Conservation (phyloP, 1,140 invertebrate genomes). For the Chymomyza costata region DNA sequence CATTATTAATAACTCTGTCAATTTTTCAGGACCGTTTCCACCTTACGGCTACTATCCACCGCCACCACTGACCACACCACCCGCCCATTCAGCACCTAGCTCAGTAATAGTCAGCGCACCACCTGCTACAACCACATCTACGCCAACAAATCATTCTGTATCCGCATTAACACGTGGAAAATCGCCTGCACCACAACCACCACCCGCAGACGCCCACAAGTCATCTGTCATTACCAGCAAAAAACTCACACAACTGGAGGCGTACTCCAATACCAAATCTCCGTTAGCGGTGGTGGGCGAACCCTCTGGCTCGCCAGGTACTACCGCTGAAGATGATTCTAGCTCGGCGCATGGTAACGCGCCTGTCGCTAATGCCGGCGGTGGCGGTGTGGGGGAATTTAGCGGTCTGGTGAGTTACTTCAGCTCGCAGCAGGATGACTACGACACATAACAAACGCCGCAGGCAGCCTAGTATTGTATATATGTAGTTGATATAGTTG, state of each 20-base stretch:
- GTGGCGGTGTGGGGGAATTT: constrained; percentile 78
- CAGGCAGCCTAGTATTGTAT: constrained; percentile 37
- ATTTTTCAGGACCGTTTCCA: no score
- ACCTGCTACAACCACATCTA: constrained; percentile 13
- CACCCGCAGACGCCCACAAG: constrained; percentile 25
- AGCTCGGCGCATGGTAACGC: constrained; percentile 53
- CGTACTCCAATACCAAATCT: constrained; percentile 57
- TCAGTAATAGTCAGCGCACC: constrained; percentile 60
- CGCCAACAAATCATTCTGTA: constrained; percentile 58
- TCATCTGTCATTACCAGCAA: constrained; percentile 52
- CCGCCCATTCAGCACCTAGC: constrained; percentile 46
- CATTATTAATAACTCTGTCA: no score
- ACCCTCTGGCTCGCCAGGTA: constrained; percentile 35
- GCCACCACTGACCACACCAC: constrained; percentile 52
- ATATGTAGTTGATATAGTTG: constrained; percentile 30
- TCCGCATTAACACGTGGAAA: constrained; percentile 48
- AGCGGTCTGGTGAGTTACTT: constrained; percentile 89
- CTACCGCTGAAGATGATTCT: constrained; percentile 52
- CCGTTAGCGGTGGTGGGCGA: constrained; percentile 42
- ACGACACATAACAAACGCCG: constrained; percentile 74
- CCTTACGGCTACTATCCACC: constrained; percentile 70
- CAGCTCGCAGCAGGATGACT: constrained; percentile 83
- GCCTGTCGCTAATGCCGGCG: constrained; percentile 12
- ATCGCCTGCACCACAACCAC: constrained; percentile 20
- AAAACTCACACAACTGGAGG: constrained; percentile 63